Evolutionary conservation across 2,797 vertebrate genomes (phyloP).

Genomic region (Hyperoplus lanceolatus): DNA sequence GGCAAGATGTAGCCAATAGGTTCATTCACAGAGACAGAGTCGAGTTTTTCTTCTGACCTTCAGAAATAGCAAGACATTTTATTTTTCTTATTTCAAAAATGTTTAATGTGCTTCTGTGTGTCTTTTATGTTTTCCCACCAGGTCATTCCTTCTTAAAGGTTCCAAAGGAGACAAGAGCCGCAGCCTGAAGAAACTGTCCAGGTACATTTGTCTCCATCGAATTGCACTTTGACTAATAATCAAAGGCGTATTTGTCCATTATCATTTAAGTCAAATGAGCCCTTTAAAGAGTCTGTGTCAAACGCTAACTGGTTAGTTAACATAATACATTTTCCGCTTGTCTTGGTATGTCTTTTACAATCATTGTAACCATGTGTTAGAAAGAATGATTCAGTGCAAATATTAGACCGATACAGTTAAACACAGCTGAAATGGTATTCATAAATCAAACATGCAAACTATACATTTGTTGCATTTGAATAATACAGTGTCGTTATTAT

Average conservation of each 20-base stretch:
- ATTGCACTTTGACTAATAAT: background rate
- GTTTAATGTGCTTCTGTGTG: background rate
- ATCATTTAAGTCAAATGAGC: background rate
- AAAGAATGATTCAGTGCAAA: background rate
- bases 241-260: background rate
- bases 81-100: background rate
- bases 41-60: background rate
- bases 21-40: background rate
- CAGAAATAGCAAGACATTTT: background rate
- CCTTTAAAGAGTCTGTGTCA: background rate
- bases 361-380: background rate
- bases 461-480: background rate
- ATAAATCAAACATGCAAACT: no score
- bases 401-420: background rate
- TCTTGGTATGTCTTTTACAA: background rate
- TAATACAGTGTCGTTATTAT: background rate
- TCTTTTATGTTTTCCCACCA: constrained; percentile 60
- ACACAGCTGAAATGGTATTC: background rate
- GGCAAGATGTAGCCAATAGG: background rate
- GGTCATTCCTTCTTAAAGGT: constrained; percentile 91
- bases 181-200: constrained; percentile 92
- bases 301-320: background rate
- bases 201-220: constrained; percentile 75
- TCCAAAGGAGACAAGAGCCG: constrained; percentile 91
- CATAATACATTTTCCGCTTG: background rate